Evolutionary conservation across 2,113 vertebrate genomes (phyloP).

Genomic region (Leptobrachium ailaonicum): DNA sequence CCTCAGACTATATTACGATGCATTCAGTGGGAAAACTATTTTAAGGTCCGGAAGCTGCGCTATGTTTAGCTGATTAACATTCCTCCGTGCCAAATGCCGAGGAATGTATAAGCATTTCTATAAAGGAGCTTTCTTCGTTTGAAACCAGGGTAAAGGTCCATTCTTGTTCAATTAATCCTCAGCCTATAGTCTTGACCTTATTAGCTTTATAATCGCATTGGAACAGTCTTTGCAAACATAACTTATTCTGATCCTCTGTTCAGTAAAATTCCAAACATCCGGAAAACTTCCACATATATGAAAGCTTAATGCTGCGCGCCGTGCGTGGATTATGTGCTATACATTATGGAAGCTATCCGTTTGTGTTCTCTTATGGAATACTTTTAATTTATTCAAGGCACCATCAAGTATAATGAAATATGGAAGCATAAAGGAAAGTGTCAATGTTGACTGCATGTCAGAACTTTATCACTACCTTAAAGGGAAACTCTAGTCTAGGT

Average conservation of each 20-base stretch:
- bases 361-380: no score
- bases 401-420: no score
- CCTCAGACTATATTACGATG: background rate
- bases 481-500: no score
- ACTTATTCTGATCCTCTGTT: background rate
- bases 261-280: no score
- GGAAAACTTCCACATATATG: no score
- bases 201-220: background rate
- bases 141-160: slow-evolving; percentile 22
- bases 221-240: background rate
- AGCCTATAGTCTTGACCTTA: background rate
- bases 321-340: no score
- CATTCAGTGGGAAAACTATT: background rate
- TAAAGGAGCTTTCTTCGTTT: background rate
- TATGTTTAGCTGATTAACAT: slow-evolving; percentile 15
- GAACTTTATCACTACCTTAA: no score
- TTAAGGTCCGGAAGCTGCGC: background rate
- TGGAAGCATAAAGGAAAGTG: no score
- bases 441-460: no score
- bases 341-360: no score
- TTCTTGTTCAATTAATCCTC: slow-evolving; percentile 1
- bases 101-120: background rate
- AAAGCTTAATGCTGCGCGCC: no score
- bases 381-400: no score
- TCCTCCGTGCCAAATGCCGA: background rate